Percentiles rank a stretch among this genome's conserved stretches.
phyloP scores from a whole-genome alignment of 2,113 vertebrate genomes.

The Toxostoma redivivum region DNA sequence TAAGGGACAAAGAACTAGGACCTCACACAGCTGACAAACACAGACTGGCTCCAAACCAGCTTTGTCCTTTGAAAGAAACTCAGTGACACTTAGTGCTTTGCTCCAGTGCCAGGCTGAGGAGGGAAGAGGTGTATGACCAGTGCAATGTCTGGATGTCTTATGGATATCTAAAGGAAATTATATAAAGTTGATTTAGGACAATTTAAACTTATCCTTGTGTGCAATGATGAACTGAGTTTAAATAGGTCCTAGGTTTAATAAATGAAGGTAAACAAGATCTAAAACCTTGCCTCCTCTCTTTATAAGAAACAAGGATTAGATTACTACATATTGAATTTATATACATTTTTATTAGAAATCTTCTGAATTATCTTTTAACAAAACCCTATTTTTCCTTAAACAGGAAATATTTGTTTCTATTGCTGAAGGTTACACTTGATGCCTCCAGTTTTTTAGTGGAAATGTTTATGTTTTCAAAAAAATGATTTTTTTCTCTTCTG shows the following conservation, averaged over 20 bases:
- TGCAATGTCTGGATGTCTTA: background rate
- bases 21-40: background rate
- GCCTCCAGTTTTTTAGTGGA: background rate
- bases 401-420: background rate
- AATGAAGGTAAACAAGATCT: background rate
- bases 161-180: background rate
- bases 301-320: background rate
- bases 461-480: background rate
- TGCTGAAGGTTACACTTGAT: background rate
- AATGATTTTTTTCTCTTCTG: background rate
- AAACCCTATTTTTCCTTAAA: background rate
- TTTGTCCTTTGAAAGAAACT: background rate
- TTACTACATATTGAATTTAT: background rate
- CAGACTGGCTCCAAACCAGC: background rate
- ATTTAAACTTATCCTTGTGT: background rate
- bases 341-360: background rate
- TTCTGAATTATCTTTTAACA: background rate
- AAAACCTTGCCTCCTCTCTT: background rate
- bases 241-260: background rate
- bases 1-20: background rate
- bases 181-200: background rate
- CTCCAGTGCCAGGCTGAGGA: accelerated
- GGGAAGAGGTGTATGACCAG: background rate
- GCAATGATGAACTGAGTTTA: background rate
- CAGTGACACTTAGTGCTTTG: background rate